Percentiles rank a stretch among this genome's conserved stretches.
Evolutionary conservation across 2,113 vertebrate species (phyloP).

Genomic region (Gila orcuttii): DNA sequence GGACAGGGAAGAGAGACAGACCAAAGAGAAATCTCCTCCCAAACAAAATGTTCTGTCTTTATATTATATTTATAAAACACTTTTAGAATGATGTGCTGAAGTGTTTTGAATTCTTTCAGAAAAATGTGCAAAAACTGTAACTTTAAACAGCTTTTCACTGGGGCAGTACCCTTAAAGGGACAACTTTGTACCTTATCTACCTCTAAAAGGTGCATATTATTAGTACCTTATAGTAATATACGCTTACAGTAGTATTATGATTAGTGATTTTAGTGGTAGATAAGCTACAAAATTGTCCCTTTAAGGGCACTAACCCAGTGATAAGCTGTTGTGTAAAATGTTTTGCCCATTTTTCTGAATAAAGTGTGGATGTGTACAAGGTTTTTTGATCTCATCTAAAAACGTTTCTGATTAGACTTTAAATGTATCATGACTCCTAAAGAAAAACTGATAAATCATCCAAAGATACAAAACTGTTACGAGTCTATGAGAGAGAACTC

Average conservation of each 20-base stretch:
- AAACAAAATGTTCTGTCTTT: neutral
- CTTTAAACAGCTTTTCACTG: neutral
- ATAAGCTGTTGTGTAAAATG: neutral
- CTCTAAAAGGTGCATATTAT: no score
- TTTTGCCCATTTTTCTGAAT: neutral
- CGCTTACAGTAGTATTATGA: neutral
- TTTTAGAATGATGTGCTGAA: neutral
- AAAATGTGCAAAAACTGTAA: neutral
- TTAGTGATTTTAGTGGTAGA: neutral
- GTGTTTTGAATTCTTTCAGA: neutral
- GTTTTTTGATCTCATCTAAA: neutral
- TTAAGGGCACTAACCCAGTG: neutral
- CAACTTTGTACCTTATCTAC: neutral
- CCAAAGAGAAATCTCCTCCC: neutral
- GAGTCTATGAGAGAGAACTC: no score
- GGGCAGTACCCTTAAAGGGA: neutral
- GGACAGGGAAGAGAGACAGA: constrained; percentile 39
- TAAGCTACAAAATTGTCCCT: neutral
- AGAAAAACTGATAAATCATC: neutral
- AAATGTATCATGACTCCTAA: neutral
- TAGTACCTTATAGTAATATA: neutral
- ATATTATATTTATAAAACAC: neutral
- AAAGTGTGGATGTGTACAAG: neutral
- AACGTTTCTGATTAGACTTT: neutral
- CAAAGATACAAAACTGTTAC: no score